Base-by-base conservation (phyloP, 2,888 invertebrate genomes). In the Archaeoteleia sp. region DNA sequence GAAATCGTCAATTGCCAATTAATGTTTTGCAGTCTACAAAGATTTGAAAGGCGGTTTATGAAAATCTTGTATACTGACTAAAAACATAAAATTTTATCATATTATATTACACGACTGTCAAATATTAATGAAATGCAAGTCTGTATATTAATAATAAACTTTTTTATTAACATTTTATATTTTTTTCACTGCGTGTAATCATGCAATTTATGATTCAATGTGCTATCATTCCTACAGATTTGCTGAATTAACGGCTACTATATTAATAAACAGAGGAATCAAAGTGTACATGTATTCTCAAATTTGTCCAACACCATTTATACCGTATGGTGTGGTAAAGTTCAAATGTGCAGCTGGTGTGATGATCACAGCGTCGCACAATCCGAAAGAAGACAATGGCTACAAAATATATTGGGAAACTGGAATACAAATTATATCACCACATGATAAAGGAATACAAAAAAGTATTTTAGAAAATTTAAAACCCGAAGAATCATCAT, bases 391-490 rank as follows among this genome's bases (percentile, higher is more conserved):
- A 17, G 97, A 98, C 81, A 97, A 97, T 82, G 97, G 97, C 1
- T 99, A 98, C 82, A 99, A 99, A 87, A 97, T 97, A 3, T 99
- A 98, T 84, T 97, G 96, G 92, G 87, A 89, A 5, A 98, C 98
- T 85, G 96, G 97, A 0, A 93, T 96, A 4, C 99, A 98, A 90
- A 97, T 99, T 67, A 92, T 96, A 63, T 85, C 94, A 0, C 99
- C 99, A 0, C 93, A 94, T 71, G 99, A 99, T 83, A 91, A 92
- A 76, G 90, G 90, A 34, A 96, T 99, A 65, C 91, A 97, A 74
- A 87, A 90, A 0, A 87, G 89, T 42, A 97, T 98, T 73, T 80
- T 91, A 51, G 87, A 90, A 14, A 93, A 94, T 84, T 88, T 96
- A 51, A 88, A 90, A 73, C 98, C 98, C 0, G 88, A 90, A 72